These are phyloP conservation scores for Pelochelys cantorii DNA, from an alignment of 2,797 vertebrate species.

Conservation along the genomic window DNA sequence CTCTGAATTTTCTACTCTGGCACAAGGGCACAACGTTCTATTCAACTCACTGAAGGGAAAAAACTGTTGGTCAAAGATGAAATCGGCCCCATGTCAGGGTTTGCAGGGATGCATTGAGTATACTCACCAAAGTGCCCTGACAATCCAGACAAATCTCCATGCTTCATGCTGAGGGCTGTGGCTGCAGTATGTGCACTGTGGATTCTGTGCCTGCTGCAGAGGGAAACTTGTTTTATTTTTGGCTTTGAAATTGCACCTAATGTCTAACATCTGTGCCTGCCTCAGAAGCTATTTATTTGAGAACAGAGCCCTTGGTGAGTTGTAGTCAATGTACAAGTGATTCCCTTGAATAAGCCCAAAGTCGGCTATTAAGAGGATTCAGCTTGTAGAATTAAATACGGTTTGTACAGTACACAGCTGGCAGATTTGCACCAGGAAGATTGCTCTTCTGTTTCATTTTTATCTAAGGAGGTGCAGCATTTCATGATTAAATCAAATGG, in stretches of 20 bases:
- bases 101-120: neutral
- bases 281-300: neutral
- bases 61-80: neutral
- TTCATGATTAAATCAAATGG: constrained; percentile 3
- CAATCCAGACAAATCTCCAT: neutral
- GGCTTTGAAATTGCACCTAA: neutral
- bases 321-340: neutral
- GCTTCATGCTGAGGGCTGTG: neutral
- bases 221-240: neutral
- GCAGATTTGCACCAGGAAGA: neutral
- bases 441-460: neutral
- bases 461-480: neutral
- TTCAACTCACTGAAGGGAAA: neutral
- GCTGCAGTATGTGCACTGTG: neutral
- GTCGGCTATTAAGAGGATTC: neutral
- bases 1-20: neutral
- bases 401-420: neutral
- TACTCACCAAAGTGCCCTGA: neutral
- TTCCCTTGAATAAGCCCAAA: neutral
- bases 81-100: neutral
- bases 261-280: neutral
- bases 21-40: neutral
- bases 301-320: neutral
- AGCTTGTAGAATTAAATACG: neutral
- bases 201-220: neutral